Evolutionary conservation across 2,113 vertebrate genomes (phyloP).

Genomic region (Antechinus stuartii): DNA sequence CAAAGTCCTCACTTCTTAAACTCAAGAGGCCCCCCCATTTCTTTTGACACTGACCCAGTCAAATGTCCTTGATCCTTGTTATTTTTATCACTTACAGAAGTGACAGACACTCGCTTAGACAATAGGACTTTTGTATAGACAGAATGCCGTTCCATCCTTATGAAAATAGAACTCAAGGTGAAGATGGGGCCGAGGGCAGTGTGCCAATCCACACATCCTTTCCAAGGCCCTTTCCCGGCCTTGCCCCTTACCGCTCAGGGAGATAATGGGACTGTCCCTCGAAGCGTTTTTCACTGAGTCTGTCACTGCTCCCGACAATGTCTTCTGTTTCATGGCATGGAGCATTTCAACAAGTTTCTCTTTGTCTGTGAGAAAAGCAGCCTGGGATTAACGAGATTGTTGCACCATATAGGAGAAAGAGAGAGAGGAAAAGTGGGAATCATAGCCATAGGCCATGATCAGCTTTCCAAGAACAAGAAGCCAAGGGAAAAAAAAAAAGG

Average conservation of each 20-base stretch:
- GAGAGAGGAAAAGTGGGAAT: background rate
- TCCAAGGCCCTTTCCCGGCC: background rate
- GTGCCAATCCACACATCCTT: background rate
- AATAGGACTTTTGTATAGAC: background rate
- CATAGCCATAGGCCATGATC: background rate
- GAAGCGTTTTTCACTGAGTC: slow-evolving; percentile 89
- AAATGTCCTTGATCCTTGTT: background rate
- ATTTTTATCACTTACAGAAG: background rate
- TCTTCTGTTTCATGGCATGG: slow-evolving; percentile 96
- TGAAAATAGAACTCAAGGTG: background rate
- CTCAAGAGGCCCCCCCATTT: background rate
- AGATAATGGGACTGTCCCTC: slow-evolving; percentile 89
- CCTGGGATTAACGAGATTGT: slow-evolving; percentile 77
- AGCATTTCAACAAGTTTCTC: slow-evolving; percentile 95
- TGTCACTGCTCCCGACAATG: slow-evolving; percentile 82
- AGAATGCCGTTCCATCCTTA: background rate
- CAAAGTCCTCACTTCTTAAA: background rate
- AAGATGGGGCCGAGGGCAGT: slow-evolving; percentile 1
- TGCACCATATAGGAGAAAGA: slow-evolving; percentile 42
- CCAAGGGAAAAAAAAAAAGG: background rate
- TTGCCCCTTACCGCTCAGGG: slow-evolving; percentile 85
- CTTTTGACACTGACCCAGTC: background rate
- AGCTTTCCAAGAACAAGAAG: background rate
- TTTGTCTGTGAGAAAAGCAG: slow-evolving; percentile 89
- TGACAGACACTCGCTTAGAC: background rate